These are phyloP conservation scores for Melieria omissa DNA, from an alignment of 2,888 invertebrate species.

Conservation along the genomic window DNA sequence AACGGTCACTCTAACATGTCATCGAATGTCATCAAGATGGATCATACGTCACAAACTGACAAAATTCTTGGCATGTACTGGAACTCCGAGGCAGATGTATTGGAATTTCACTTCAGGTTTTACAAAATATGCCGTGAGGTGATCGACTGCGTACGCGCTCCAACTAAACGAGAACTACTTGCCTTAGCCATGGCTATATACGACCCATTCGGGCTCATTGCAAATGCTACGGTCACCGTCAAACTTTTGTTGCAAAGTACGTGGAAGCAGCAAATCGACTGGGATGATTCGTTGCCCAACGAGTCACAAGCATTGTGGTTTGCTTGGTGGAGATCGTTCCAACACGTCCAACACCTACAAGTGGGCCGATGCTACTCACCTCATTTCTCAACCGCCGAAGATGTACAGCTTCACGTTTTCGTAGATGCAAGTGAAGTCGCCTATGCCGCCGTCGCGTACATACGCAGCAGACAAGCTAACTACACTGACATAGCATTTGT, in stretches of 20 bases:
- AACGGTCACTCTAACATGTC: too few species aligned
- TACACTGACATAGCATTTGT: neutral
- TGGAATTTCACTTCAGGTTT: conserved; percentile 11
- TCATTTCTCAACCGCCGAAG: neutral
- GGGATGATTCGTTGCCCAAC: neutral
- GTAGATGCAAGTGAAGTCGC: neutral
- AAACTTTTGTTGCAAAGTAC: conserved; percentile 6
- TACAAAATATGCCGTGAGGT: neutral
- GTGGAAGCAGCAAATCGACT: conserved; percentile 2
- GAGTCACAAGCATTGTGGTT: neutral
- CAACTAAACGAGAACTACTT: neutral
- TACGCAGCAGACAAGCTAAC: neutral
- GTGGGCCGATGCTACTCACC: neutral
- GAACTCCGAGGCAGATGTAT: conserved; percentile 9
- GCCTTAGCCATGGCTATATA: conserved; percentile 8
- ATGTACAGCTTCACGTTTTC: neutral
- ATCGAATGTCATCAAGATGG: neutral
- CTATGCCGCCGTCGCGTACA: conserved; percentile 2
- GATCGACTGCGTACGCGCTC: neutral
- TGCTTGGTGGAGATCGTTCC: neutral
- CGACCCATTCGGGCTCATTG: conserved; percentile 5
- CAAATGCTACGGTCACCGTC: conserved; percentile 4
- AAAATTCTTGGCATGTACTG: conserved; percentile 12
- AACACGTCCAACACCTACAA: neutral
- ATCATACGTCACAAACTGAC: neutral